phyloP scores from a whole-genome alignment of 2,797 vertebrate genomes.

The Dermochelys coriacea region DNA sequence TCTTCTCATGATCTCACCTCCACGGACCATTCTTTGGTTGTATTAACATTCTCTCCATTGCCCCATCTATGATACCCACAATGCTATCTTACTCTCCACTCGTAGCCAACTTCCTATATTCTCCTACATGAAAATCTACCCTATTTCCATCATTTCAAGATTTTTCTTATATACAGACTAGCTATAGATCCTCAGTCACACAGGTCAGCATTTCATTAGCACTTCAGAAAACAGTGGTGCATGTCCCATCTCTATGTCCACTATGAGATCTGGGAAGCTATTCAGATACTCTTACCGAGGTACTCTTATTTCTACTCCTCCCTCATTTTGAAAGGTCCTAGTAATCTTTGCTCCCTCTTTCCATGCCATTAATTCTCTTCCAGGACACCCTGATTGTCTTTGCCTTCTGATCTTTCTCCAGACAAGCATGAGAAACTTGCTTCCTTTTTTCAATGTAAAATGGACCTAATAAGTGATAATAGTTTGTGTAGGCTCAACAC shows the following conservation, averaged over 20 bases:
- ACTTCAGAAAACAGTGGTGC: not conserved
- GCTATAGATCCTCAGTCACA: not conserved
- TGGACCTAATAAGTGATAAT: not conserved
- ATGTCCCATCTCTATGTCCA: not conserved
- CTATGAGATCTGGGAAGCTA: not conserved
- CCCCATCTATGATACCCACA: not conserved
- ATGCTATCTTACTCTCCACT: not conserved
- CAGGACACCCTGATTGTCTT: not conserved
- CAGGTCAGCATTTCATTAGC: not conserved
- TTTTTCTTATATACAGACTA: not conserved
- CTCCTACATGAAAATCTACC: not conserved
- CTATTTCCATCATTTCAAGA: not conserved
- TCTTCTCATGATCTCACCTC: not conserved
- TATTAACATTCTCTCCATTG: not conserved
- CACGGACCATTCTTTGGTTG: not conserved
- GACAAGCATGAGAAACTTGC: conserved; percentile 18
- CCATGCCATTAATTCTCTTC: not conserved
- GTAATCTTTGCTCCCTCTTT: not conserved
- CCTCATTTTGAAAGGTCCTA: not conserved
- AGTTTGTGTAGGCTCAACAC: conserved; percentile 26
- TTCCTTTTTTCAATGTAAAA: conserved; percentile 27
- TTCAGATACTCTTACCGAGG: not conserved
- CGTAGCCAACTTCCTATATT: not conserved
- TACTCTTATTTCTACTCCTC: not conserved
- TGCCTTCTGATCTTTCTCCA: conserved; percentile 12